These are phyloP conservation scores for Gopherus evgoodei DNA, from an alignment of 2,113 vertebrate species.

Conservation along the genomic window DNA sequence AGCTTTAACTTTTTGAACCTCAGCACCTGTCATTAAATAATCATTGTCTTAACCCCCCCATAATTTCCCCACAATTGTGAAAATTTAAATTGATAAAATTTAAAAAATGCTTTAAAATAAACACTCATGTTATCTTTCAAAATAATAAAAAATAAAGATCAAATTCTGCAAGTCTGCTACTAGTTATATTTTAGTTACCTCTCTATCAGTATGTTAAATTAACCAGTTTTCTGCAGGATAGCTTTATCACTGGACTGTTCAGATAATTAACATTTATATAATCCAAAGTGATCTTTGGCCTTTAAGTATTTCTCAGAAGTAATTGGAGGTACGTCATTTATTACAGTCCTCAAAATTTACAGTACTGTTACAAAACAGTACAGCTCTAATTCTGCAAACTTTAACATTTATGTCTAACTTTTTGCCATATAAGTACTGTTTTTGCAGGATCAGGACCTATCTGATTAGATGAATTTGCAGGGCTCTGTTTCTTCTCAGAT, in stretches of 20 bases:
- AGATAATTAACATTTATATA: neutral
- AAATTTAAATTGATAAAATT: neutral
- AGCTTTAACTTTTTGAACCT: neutral
- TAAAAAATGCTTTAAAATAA: neutral
- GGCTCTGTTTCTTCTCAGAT: fast-evolving
- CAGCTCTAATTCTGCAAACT: fast-evolving
- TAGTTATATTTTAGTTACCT: neutral
- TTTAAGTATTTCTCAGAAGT: neutral
- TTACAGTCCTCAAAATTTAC: neutral
- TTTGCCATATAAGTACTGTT: neutral
- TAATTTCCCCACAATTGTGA: neutral
- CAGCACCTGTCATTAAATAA: neutral
- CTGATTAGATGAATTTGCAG: neutral
- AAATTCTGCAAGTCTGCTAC: neutral
- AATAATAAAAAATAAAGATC: neutral
- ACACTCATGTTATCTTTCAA: neutral
- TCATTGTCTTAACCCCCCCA: neutral
- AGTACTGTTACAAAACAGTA: neutral
- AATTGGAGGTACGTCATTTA: neutral
- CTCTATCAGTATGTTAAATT: neutral
- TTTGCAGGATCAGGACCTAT: neutral
- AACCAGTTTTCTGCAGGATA: neutral
- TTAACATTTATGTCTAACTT: neutral
- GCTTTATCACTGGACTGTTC: neutral
- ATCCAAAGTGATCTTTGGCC: neutral